Evolutionary conservation across 2,113 vertebrate species (phyloP), one percentile per base, ranked within the genome.

Genomic region (Sylvia atricapilla): DNA sequence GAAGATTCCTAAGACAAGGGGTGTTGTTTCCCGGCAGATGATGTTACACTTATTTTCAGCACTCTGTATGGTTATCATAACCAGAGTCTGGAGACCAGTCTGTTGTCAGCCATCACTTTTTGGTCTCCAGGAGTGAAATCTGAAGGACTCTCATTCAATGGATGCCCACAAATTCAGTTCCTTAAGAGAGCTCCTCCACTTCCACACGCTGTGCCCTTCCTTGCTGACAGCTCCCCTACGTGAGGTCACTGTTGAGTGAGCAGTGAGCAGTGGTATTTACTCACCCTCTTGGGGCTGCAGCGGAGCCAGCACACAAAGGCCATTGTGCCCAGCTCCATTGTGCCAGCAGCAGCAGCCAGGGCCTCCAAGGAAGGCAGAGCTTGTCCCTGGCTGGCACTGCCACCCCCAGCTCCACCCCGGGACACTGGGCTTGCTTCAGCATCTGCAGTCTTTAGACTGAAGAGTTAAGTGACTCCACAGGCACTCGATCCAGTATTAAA

Each of bases 311-410:
- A 95, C 94, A 95, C 75, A 73, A 20, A 33, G 25, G 1, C 43
- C 75, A 24, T 83, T 96, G 95, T 95, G 84, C 68, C 67, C 76
- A 30, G 6, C 66, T 13, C 30, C 91, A n/a, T 92, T 94, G 95
- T 53, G 90, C 55, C 63, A 14, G 56, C 62, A 89, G 77, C 21
- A 58, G 1, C 20, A 6, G 7, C 46, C 23, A 3, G 46, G 22
- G 55, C 52, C 20, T 24, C 52, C 25, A 4, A 0, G 20, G 25
- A 24, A 12, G 78, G 78, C 94, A 49, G 88, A 41, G 67, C 90
- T 46, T 46, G 67, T 94, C 92, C 53, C 78, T 21, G 86, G 76
- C 85, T 90, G 24, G 92, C 92, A 90, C 94, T 53, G 75, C 85
- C 92, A 72, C 62, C 67, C 55, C 64, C 90, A 37, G 81, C 69